A percentile compares a stretch with the other conserved stretches of the same genome.
phyloP scores from a whole-genome alignment of 1,140 invertebrate species.

The Antheraea mylitta region DNA sequence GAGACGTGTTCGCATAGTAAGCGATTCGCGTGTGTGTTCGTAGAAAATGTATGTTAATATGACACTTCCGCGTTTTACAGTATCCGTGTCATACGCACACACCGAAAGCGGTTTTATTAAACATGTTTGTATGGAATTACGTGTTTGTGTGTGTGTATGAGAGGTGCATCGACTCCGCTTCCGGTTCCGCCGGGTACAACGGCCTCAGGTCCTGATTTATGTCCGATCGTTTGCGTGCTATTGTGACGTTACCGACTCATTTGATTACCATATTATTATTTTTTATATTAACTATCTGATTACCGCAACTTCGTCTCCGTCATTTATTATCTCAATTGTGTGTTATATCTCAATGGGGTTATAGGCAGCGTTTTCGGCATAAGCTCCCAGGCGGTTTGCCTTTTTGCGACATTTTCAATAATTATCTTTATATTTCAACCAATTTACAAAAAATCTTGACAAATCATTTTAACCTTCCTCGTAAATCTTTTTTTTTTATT shows the following conservation, averaged over 20 bases:
- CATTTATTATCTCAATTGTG: no score
- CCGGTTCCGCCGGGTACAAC: slow-evolving; percentile 67
- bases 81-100: slow-evolving; percentile 58
- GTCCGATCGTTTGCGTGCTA: slow-evolving; percentile 64
- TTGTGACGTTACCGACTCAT: slow-evolving; percentile 55
- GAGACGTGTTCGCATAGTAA: slow-evolving; percentile 40
- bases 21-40: slow-evolving; percentile 34
- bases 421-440: no score
- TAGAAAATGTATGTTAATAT: slow-evolving; percentile 67
- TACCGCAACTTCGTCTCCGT: no score
- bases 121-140: slow-evolving; percentile 19
- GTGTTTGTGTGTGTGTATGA: slow-evolving; percentile 36
- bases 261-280: slow-evolving; percentile 31
- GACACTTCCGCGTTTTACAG: slow-evolving; percentile 58
- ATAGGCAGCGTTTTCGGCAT: no score
- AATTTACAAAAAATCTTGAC: no score
- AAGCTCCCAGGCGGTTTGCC: no score
- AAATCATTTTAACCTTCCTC: no score
- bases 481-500: no score
- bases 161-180: slow-evolving; percentile 74
- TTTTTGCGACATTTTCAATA: no score
- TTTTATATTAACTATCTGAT: slow-evolving; percentile 4
- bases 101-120: background rate
- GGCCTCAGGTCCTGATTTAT: slow-evolving; percentile 66
- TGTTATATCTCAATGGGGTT: no score